A percentile compares a stretch with the other conserved stretches of the same genome.
phyloP scores from a whole-genome alignment of 2,888 invertebrate genomes.

The Clivina fossor region DNA sequence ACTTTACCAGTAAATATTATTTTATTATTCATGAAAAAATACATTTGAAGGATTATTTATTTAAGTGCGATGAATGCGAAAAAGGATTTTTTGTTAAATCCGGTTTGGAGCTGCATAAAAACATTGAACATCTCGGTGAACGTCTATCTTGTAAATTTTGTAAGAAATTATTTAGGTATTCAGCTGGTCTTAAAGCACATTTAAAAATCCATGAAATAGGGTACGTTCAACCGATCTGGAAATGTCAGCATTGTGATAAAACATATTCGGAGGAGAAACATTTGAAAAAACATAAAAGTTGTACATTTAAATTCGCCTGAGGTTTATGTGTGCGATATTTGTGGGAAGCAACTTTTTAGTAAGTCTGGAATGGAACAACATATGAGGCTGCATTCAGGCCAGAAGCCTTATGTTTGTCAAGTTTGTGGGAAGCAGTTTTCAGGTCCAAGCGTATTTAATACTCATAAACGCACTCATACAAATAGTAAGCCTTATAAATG shows the following conservation, averaged over 20 bases:
- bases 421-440: constrained; percentile 39
- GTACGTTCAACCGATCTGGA: constrained; percentile 33
- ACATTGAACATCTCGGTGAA: constrained; percentile 53
- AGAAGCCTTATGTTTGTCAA: constrained; percentile 36
- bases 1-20: background rate
- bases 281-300: constrained; percentile 32
- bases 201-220: constrained; percentile 35
- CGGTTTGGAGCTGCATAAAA: constrained; percentile 52
- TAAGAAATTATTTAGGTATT: constrained; percentile 51
- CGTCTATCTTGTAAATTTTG: constrained; percentile 51
- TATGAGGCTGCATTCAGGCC: constrained; percentile 45
- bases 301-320: constrained; percentile 34
- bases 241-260: constrained; percentile 35
- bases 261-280: constrained; percentile 14
- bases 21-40: constrained; percentile 7
- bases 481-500: constrained; percentile 25
- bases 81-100: constrained; percentile 53
- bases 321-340: constrained; percentile 36
- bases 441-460: constrained; percentile 30
- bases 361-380: constrained; percentile 40
- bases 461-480: constrained; percentile 43
- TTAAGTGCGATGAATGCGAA: constrained; percentile 51
- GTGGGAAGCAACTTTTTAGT: constrained; percentile 38
- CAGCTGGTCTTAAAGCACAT: constrained; percentile 48
- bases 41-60: constrained; percentile 50